Conservation (phyloP, 2,797 vertebrate genomes). For the Peromyscus attwateri region DNA sequence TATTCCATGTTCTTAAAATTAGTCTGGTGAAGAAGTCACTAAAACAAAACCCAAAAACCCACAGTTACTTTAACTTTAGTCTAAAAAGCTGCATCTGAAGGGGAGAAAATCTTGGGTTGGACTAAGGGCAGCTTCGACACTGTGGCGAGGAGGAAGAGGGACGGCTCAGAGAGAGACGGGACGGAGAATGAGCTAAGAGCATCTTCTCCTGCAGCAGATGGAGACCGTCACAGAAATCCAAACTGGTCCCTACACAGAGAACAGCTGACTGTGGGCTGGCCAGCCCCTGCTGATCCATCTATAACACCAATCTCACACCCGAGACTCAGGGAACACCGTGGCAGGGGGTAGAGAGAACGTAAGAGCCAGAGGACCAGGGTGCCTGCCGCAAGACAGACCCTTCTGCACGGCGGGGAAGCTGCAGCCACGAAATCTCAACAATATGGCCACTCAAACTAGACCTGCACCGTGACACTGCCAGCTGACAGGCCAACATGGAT, state of each 20-base stretch:
- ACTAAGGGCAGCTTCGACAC: no score
- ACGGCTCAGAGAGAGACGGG: not conserved
- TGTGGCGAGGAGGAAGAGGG: not conserved
- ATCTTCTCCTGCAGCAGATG: not conserved
- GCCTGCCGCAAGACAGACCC: not conserved
- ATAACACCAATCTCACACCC: not conserved
- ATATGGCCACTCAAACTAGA: not conserved
- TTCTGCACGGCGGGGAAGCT: not conserved
- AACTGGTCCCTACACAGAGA: not conserved
- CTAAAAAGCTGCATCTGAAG: not conserved
- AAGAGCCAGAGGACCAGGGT: not conserved
- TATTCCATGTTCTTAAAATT: not conserved
- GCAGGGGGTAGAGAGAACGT: not conserved
- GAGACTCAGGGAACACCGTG: not conserved
- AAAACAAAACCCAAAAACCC: not conserved
- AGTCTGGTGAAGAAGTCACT: not conserved
- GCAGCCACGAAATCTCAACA: not conserved
- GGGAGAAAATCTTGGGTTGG: not conserved
- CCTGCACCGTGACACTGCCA: rapidly evolving
- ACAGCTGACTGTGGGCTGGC: not conserved
- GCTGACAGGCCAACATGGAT: not conserved
- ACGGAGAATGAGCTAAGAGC: not conserved
- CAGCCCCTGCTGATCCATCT: not conserved
- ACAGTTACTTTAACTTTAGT: not conserved
- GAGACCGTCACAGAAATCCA: not conserved